These are phyloP conservation scores for Agrilus cyanescens DNA, from an alignment of 2,888 invertebrate species.

Conservation along the genomic window DNA sequence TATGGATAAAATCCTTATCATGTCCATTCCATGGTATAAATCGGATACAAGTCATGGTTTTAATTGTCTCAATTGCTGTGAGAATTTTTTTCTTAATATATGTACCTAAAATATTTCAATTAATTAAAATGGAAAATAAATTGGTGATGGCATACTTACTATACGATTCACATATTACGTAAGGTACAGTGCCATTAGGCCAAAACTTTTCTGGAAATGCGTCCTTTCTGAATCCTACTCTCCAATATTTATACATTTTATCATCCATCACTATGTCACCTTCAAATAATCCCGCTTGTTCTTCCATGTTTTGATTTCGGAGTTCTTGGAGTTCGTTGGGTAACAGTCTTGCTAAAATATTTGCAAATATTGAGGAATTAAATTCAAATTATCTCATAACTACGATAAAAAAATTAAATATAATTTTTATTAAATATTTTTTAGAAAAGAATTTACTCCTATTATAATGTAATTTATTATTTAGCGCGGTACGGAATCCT, in stretches of 20 bases:
- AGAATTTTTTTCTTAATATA: constrained; percentile 46
- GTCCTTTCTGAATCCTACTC: constrained; percentile 52
- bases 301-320: constrained; percentile 47
- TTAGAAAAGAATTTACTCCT: too few species aligned
- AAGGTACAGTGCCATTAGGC: constrained; percentile 53
- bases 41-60: constrained; percentile 51
- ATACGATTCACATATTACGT: constrained; percentile 50
- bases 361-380: too few species aligned
- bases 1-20: constrained; percentile 48
- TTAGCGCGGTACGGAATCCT: too few species aligned
- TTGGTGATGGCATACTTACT: constrained; percentile 37
- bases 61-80: constrained; percentile 47
- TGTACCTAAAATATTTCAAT: constrained; percentile 37
- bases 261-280: constrained; percentile 57
- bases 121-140: too few species aligned
- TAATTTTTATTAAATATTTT: too few species aligned
- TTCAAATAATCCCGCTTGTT: constrained; percentile 53
- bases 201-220: constrained; percentile 53
- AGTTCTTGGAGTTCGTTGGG: background rate
- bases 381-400: too few species aligned
- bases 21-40: constrained; percentile 55
- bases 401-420: too few species aligned
- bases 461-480: too few species aligned
- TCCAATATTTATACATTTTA: constrained; percentile 45
- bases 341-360: too few species aligned